A percentile compares a stretch with the other conserved stretches of the same genome.
Conservation (phyloP, 2,888 invertebrate genomes). For the Cephus sareptanus region DNA sequence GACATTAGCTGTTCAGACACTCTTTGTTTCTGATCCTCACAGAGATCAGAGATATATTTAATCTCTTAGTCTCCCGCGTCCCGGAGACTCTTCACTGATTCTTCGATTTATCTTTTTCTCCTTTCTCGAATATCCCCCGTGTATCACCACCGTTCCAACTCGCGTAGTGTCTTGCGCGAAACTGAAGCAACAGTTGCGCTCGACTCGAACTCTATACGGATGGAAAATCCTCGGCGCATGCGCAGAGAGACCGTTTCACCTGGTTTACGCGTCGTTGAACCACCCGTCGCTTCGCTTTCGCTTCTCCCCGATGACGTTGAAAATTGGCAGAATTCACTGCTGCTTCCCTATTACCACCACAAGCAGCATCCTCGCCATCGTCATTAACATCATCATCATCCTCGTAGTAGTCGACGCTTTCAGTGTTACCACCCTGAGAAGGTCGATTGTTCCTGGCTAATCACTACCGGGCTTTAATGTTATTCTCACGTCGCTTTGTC, state of each 20-base stretch:
- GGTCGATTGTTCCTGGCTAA: not conserved
- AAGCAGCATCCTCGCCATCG: not conserved
- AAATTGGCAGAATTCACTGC: not conserved
- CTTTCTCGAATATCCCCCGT: not conserved
- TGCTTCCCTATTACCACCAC: not conserved
- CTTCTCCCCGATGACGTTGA: not conserved
- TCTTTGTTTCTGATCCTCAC: not conserved
- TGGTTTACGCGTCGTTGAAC: not conserved
- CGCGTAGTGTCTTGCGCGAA: constrained; percentile 2
- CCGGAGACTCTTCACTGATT: not conserved
- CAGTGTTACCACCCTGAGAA: not conserved
- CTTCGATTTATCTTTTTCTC: not conserved
- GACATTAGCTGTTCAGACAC: constrained; percentile 7
- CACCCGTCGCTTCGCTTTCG: not conserved
- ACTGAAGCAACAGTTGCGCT: constrained; percentile 11
- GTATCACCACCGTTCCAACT: not conserved
- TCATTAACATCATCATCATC: not conserved
- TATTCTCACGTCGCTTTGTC: not conserved
- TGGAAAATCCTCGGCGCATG: not conserved
- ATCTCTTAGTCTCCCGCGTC: not conserved
- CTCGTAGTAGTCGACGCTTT: not conserved
- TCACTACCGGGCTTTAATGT: not conserved
- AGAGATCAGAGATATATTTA: not conserved
- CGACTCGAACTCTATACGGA: not conserved
- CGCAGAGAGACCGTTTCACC: not conserved